Evolutionary conservation across 2,113 vertebrate genomes (phyloP).

Genomic region (Hiodon tergisus): DNA sequence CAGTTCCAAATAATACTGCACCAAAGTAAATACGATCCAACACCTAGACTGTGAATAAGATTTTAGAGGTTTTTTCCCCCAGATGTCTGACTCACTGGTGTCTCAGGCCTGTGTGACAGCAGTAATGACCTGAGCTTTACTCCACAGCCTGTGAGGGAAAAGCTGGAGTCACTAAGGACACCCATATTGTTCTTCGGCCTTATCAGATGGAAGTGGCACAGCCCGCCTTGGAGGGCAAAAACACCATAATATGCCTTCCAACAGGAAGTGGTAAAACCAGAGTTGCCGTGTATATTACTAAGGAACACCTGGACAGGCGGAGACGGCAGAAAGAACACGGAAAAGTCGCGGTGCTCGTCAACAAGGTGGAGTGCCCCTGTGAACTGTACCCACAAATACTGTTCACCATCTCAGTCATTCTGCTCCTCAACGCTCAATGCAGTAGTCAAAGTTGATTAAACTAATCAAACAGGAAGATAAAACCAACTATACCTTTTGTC

Average conservation of each 20-base stretch:
- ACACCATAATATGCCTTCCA: constrained; percentile 89
- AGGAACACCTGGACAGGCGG: constrained; percentile 79
- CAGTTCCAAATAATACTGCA: too few species aligned
- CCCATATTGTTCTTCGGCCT: constrained; percentile 73
- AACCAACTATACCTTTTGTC: too few species aligned
- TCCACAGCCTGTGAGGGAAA: too few species aligned
- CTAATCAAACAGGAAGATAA: too few species aligned
- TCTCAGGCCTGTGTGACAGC: neutral
- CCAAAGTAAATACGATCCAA: too few species aligned
- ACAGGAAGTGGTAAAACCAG: constrained; percentile 96
- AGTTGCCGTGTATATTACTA: constrained; percentile 86
- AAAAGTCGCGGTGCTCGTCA: constrained; percentile 90
- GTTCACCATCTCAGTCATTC: neutral
- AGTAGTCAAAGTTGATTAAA: too few species aligned
- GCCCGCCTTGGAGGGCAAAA: constrained; percentile 83
- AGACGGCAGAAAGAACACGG: constrained; percentile 50
- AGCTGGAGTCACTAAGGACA: constrained; percentile 51
- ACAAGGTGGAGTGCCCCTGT: constrained; percentile 72
- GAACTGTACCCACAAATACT: neutral
- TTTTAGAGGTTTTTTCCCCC: neutral
- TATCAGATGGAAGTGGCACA: constrained; percentile 87
- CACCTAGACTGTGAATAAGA: neutral
- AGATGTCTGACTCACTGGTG: neutral
- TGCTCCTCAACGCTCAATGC: neutral
- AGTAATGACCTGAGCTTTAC: too few species aligned